Percentiles rank a stretch among this genome's conserved stretches.
phyloP scores from a whole-genome alignment of 2,113 vertebrate species.

The Cardinalis cardinalis region DNA sequence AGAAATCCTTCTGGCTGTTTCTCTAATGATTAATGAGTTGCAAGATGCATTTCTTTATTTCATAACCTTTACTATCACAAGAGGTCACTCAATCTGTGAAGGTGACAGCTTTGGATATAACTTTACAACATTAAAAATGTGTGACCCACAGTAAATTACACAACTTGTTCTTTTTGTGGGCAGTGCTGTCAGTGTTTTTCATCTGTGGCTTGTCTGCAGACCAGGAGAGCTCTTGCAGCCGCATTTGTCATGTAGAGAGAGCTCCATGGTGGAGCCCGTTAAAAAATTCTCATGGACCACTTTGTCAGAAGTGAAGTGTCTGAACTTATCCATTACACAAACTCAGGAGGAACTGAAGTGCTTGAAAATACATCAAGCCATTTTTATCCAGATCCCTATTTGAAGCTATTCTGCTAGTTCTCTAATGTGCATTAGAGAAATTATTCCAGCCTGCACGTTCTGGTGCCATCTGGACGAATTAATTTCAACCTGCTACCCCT shows the following conservation, averaged over 20 bases:
- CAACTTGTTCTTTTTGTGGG: not conserved
- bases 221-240: not conserved
- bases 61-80: not conserved
- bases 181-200: constrained; percentile 30
- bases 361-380: not conserved
- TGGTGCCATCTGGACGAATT: not conserved
- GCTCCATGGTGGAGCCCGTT: not conserved
- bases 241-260: not conserved
- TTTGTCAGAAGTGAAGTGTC: not conserved
- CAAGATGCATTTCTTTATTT: constrained; percentile 9
- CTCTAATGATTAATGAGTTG: constrained; percentile 11
- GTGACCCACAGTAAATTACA: not conserved
- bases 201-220: not conserved
- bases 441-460: not conserved
- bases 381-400: not conserved
- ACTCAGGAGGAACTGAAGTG: not conserved
- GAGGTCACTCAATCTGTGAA: constrained; percentile 7
- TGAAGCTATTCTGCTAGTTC: not conserved
- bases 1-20: not conserved
- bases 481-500: not conserved
- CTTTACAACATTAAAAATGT: not conserved
- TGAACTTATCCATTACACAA: not conserved
- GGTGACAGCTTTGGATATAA: constrained; percentile 29
- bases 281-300: not conserved
- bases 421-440: not conserved